These are phyloP conservation scores for Piaya cayana DNA, from an alignment of 2,113 vertebrate species.

Conservation along the genomic window DNA sequence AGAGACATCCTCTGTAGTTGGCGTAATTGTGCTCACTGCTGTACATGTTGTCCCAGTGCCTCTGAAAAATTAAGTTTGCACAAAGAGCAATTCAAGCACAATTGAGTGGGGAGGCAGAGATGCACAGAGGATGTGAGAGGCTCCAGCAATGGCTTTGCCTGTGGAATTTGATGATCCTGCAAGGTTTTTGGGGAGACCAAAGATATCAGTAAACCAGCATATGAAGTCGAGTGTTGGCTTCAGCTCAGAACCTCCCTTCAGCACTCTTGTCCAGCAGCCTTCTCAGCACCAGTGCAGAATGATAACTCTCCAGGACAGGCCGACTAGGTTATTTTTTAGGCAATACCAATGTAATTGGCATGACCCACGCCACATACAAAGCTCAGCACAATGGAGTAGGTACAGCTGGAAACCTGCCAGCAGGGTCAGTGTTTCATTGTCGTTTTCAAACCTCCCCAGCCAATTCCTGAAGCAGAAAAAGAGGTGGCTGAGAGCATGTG, in stretches of 20 bases:
- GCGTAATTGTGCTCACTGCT: not conserved
- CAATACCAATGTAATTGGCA: not conserved
- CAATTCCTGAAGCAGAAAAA: not conserved
- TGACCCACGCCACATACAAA: not conserved
- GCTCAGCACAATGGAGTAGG: not conserved
- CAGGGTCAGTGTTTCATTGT: not conserved
- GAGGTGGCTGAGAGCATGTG: not conserved
- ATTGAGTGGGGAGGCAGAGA: not conserved
- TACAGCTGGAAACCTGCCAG: not conserved
- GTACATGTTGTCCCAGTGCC: rapidly evolving
- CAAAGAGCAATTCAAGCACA: not conserved
- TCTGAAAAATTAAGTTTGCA: not conserved
- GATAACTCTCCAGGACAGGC: not conserved
- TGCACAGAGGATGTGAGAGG: rapidly evolving
- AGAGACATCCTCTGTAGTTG: not conserved
- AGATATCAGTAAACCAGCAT: not conserved
- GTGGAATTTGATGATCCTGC: not conserved
- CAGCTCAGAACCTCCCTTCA: not conserved
- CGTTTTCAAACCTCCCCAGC: not conserved
- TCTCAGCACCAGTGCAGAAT: not conserved
- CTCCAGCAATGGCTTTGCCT: not conserved
- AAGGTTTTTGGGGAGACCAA: not conserved
- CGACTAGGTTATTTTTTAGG: not conserved
- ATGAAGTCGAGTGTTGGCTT: not conserved
- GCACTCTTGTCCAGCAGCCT: not conserved